Percentiles rank a stretch among this genome's conserved stretches.
phyloP scores from a whole-genome alignment of 2,797 vertebrate genomes.

The Megaceryle alcyon region DNA sequence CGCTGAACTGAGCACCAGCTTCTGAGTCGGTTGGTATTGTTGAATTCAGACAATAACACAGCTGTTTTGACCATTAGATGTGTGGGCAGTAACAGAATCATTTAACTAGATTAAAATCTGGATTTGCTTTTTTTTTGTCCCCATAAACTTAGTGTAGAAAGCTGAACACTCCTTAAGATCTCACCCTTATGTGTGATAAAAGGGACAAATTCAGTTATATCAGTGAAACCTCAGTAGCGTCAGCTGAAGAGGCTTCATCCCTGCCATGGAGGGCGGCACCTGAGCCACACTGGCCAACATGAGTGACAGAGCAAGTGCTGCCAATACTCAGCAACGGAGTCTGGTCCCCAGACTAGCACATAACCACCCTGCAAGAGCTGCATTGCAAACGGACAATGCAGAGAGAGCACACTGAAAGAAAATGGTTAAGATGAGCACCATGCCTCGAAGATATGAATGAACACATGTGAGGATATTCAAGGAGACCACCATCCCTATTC shows the following conservation, averaged over 20 bases:
- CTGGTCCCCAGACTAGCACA: background rate
- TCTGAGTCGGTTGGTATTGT: accelerated
- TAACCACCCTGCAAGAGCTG: background rate
- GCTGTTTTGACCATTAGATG: background rate
- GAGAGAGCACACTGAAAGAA: background rate
- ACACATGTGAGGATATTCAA: background rate
- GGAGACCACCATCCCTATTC: background rate
- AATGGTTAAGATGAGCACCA: background rate
- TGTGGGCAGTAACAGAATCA: background rate
- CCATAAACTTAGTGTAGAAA: background rate
- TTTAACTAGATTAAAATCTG: background rate
- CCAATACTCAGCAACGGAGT: background rate
- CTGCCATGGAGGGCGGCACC: background rate
- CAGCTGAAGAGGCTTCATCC: background rate
- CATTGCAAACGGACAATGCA: background rate
- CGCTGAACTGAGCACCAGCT: background rate
- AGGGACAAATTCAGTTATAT: background rate
- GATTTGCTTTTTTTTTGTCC: background rate
- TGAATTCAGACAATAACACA: background rate
- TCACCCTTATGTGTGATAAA: background rate
- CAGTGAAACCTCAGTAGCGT: background rate
- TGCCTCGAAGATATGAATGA: background rate
- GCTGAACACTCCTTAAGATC: background rate
- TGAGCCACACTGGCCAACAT: background rate
- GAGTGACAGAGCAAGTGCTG: background rate